These are phyloP conservation scores for Eurypyga helias DNA, from an alignment of 2,113 vertebrate genomes.

Conservation along the genomic window DNA sequence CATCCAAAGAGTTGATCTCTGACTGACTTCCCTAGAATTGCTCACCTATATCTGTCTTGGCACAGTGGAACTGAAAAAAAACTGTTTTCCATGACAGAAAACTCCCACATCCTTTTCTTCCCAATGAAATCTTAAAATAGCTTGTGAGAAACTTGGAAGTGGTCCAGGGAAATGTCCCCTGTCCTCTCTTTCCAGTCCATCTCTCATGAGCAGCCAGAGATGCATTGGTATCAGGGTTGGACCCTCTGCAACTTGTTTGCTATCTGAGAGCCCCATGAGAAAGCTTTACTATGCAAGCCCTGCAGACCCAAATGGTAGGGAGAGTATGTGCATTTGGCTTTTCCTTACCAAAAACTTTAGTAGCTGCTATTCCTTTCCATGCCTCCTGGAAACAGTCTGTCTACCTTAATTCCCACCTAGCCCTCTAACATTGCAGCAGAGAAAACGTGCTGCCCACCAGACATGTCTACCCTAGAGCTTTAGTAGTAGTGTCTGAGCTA, in stretches of 20 bases:
- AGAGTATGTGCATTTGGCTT: not conserved
- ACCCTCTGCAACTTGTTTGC: accelerated
- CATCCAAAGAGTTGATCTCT: not conserved
- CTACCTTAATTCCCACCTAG: not conserved
- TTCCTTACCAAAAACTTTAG: not conserved
- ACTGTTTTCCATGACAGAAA: not conserved
- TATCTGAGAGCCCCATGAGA: not conserved
- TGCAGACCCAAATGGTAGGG: not conserved
- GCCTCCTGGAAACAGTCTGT: not conserved
- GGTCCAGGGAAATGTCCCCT: not conserved
- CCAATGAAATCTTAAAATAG: not conserved
- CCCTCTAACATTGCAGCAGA: not conserved
- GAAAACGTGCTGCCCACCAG: not conserved
- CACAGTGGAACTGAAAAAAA: not conserved
- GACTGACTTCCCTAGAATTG: not conserved
- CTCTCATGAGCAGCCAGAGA: not conserved
- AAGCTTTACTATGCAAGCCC: not conserved
- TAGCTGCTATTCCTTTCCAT: not conserved
- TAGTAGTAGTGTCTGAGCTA: not conserved
- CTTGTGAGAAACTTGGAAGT: not conserved
- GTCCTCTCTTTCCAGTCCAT: not conserved
- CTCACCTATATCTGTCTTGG: not conserved
- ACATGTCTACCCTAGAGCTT: not conserved
- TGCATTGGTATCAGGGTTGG: not conserved
- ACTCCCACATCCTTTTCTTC: accelerated